Evolutionary conservation across 2,797 vertebrate genomes (phyloP).

Genomic region (Cyprinodon diabolis): DNA sequence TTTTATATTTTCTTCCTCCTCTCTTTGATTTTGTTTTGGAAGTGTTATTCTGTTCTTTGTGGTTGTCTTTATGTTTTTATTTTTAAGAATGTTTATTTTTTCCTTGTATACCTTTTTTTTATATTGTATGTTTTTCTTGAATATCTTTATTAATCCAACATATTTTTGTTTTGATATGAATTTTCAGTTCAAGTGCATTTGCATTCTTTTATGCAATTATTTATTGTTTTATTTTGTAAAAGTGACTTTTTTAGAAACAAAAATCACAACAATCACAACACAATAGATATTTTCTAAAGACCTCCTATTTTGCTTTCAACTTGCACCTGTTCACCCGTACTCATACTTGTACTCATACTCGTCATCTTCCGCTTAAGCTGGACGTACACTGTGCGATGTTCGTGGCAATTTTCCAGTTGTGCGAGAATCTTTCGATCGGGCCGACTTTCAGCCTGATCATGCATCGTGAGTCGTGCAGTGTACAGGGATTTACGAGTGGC

Average conservation of each 20-base stretch:
- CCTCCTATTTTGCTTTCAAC: background rate
- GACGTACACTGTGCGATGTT: too few relatives aligned
- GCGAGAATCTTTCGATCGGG: too few relatives aligned
- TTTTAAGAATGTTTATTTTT: background rate
- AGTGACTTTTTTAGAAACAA: background rate
- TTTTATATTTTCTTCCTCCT: background rate
- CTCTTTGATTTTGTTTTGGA: background rate
- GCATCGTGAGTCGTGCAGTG: too few relatives aligned
- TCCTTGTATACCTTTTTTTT: background rate
- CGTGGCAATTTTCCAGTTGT: too few relatives aligned
- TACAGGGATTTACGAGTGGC: too few relatives aligned
- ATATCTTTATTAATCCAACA: background rate
- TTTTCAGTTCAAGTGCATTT: background rate
- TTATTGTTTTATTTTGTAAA: background rate
- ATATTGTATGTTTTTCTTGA: background rate
- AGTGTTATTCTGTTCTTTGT: background rate
- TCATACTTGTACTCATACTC: too few relatives aligned
- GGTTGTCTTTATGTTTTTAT: background rate
- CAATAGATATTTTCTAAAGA: too few relatives aligned
- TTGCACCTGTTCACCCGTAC: background rate
- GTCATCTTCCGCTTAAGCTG: too few relatives aligned
- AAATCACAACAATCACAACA: too few relatives aligned
- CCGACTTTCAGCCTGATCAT: too few relatives aligned
- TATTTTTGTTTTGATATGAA: too few relatives aligned
- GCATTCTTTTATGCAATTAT: background rate